Base-by-base conservation (phyloP, 2,888 invertebrate genomes). In the Phyto melanocephala region DNA sequence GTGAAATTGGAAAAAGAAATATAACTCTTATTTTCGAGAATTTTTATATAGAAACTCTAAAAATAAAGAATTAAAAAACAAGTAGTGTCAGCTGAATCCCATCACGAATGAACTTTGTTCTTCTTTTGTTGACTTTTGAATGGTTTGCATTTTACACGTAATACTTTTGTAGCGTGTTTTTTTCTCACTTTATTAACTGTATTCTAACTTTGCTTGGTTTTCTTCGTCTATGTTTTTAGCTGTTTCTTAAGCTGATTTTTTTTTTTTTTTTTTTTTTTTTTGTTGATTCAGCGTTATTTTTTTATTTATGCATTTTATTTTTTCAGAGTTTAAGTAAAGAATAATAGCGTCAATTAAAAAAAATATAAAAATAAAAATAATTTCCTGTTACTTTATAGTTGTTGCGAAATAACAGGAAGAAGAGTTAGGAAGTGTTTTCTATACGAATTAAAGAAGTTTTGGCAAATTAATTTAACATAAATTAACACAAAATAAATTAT, bases 121-220 rank as follows among this genome's bases (percentile, higher is more conserved):
- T 28, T 28, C 28, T 28, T 24, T 13, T 22, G 42, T 47, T 71
- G 47, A 71, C 80, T 76, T 77, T 58, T 67, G 45, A 28, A 71
- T 67, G 47, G 71, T 40, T 76, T 76, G 80, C 80, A 80, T 56
- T 71, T 60, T 60, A 67, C 80, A 81, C 71, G 81, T 81, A 77
- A 77, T 52, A 77, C 60, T 72, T 77, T 65, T 76, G 11, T 60
- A 37, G 22, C 54, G 28, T 52, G 37, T 62, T 62, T 63, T 22
- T 37, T 50, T 71, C 6, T 6, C 6, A 28, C 28, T 28, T 28
- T 28, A 28, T 28, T 28, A 5, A 20, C 7, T 37, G n/a, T 37
- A 60, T 52, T 20, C 22, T 24, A 11, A 7, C 8, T n/a, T 17
- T 17, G 28, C 15, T 63, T 7, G 10, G 4, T 28, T 50, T 40